Percentiles rank a stretch among this genome's conserved stretches.
These are phyloP conservation scores for Trichogramma evanescens DNA, from an alignment of 2,888 invertebrate genomes.

Conservation along the genomic window DNA sequence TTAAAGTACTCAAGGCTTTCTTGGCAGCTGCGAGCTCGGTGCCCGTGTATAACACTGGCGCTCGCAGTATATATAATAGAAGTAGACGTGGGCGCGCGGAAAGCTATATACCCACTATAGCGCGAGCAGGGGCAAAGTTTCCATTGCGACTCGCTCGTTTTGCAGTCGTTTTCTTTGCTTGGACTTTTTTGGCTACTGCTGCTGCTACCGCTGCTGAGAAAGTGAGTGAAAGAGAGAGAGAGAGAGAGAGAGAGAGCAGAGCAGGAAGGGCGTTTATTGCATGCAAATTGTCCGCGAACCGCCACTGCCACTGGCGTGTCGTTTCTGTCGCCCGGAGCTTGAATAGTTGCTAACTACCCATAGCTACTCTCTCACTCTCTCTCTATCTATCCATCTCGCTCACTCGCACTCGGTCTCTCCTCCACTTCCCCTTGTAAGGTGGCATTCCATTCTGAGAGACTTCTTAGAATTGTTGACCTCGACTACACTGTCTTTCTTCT, in stretches of 20 bases:
- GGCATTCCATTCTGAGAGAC: background rate
- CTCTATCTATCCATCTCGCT: background rate
- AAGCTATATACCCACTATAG: too few species aligned
- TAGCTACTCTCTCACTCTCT: background rate
- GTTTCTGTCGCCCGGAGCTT: background rate
- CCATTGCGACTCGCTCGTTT: too few species aligned
- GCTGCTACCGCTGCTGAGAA: background rate
- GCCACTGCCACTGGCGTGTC: conserved; percentile 4
- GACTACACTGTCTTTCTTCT: background rate
- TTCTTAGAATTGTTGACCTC: conserved; percentile 9
- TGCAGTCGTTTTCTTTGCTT: too few species aligned
- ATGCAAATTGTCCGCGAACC: conserved; percentile 19
- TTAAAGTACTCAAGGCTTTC: too few species aligned
- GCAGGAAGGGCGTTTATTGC: conserved; percentile 14
- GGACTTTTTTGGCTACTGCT: too few species aligned
- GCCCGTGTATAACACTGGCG: too few species aligned
- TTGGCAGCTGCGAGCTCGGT: too few species aligned
- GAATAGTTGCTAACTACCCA: conserved; percentile 20
- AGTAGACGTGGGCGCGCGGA: too few species aligned
- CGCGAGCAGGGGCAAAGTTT: too few species aligned
- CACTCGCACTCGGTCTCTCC: conserved; percentile 2
- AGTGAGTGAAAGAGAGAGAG: conserved; percentile 1
- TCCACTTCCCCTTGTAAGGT: background rate
- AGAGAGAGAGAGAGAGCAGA: background rate
- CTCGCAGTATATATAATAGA: too few species aligned